Evolutionary conservation across 30 jellyfish, hydroid and myxozoan genomes (phyloP).

Genomic region (Phacellophora camtschatica): DNA sequence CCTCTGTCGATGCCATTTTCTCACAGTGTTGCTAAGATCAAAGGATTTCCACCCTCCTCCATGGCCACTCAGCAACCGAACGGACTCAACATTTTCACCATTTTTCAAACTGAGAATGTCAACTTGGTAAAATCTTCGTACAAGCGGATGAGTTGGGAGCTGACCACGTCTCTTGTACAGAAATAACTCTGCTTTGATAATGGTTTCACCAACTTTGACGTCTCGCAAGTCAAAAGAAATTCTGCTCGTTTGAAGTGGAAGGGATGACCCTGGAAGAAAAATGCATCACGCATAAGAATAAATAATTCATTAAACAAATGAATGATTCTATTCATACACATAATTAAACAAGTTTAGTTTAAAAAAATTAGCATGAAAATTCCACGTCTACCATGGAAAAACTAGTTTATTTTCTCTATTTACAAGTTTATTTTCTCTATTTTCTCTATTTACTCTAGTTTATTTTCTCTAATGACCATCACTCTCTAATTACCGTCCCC

Average conservation of each 20-base stretch:
- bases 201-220: constrained; percentile 30
- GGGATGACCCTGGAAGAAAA: neutral
- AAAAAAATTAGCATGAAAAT: neutral
- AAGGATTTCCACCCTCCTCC: constrained; percentile 76
- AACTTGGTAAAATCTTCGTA: constrained; percentile 20
- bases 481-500: too few relatives aligned
- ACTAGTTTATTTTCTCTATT: neutral
- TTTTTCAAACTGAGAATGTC: constrained; percentile 7
- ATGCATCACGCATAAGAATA: neutral
- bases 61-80: constrained; percentile 7
- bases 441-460: too few relatives aligned
- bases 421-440: too few relatives aligned
- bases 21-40: constrained; percentile 40
- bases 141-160: neutral
- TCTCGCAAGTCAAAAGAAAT: constrained; percentile 36
- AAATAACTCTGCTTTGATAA: constrained; percentile 44
- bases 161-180: constrained; percentile 28
- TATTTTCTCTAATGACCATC: too few relatives aligned
- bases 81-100: neutral
- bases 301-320: neutral
- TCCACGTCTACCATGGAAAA: neutral
- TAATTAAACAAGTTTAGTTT: too few relatives aligned
- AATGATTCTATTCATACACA: too few relatives aligned
- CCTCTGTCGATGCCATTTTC: constrained; percentile 36
- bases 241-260: neutral